A percentile compares a stretch with the other conserved stretches of the same genome.
phyloP scores from a whole-genome alignment of 2,888 invertebrate genomes.

The Lasioglossum pauxillum region DNA sequence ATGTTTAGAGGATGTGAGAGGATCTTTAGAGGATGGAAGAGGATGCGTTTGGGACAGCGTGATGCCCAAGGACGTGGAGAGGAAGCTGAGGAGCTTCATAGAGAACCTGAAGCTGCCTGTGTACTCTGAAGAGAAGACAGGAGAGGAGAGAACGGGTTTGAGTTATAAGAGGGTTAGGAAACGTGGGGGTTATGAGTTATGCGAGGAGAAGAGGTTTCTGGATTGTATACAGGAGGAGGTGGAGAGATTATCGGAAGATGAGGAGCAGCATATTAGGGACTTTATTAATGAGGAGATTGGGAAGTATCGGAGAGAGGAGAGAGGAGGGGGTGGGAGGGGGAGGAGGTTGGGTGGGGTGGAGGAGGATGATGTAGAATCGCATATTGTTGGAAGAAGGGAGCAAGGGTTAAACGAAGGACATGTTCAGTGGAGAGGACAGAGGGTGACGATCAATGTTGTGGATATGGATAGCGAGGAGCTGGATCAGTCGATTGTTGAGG shows the following conservation, averaged over 20 bases:
- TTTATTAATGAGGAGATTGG: conserved; percentile 86
- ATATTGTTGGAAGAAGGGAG: background rate
- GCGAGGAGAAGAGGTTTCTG: conserved; percentile 88
- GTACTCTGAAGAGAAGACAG: conserved; percentile 52
- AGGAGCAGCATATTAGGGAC: conserved; percentile 83
- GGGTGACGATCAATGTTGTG: background rate
- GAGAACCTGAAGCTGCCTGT: conserved; percentile 77
- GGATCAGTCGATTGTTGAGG: too few relatives aligned
- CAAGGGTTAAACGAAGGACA: background rate
- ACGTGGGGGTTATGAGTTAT: conserved; percentile 86
- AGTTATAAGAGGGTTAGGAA: conserved; percentile 85
- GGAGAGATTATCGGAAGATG: conserved; percentile 88
- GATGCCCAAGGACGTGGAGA: conserved; percentile 79
- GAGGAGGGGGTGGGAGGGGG: background rate
- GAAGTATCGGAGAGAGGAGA: conserved; percentile 77
- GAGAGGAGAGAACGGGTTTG: conserved; percentile 65
- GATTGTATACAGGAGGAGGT: conserved; percentile 93
- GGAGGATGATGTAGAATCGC: background rate
- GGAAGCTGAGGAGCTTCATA: conserved; percentile 79
- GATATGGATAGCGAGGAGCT: background rate
- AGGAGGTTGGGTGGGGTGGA: background rate
- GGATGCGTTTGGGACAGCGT: conserved; percentile 56
- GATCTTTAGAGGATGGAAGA: background rate
- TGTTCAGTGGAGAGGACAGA: background rate
- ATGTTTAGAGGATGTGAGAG: background rate